Evolutionary conservation across 2,113 vertebrate species (phyloP).

Genomic region (Pangasianodon gigas): DNA sequence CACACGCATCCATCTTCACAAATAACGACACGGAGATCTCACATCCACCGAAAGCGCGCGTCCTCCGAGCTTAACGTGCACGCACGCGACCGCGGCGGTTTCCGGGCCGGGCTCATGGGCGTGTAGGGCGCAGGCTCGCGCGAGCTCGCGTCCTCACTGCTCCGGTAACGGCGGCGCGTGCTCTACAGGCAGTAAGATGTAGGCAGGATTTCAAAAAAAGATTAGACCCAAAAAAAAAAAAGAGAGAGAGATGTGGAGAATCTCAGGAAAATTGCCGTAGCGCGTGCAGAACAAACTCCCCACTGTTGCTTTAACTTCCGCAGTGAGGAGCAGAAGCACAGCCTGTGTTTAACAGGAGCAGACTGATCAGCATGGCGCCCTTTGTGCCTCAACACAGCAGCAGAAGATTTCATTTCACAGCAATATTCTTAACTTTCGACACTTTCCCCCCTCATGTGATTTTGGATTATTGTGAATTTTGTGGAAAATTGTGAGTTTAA

Average conservation of each 20-base stretch:
- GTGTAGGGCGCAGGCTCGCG: constrained; percentile 15
- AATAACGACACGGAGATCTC: not conserved
- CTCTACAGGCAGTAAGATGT: not conserved
- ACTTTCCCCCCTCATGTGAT: not conserved
- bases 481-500: too few relatives aligned
- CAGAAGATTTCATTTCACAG: not conserved
- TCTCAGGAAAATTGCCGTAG: not conserved
- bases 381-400: not conserved
- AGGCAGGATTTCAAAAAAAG: not conserved
- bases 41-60: constrained; percentile 33
- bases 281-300: not conserved
- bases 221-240: not conserved
- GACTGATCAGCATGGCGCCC: too few relatives aligned
- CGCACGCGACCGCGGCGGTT: not conserved
- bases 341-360: too few relatives aligned
- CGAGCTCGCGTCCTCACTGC: not conserved
- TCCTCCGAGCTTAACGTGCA: constrained; percentile 15
- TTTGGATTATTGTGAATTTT: not conserved
- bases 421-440: not conserved
- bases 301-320: not conserved
- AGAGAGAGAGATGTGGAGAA: not conserved
- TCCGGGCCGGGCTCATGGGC: not conserved
- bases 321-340: not conserved
- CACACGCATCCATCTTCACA: constrained; percentile 42
- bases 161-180: not conserved